Evolutionary conservation across 2,113 vertebrate species (phyloP).

Genomic region (Stictonetta naevosa): DNA sequence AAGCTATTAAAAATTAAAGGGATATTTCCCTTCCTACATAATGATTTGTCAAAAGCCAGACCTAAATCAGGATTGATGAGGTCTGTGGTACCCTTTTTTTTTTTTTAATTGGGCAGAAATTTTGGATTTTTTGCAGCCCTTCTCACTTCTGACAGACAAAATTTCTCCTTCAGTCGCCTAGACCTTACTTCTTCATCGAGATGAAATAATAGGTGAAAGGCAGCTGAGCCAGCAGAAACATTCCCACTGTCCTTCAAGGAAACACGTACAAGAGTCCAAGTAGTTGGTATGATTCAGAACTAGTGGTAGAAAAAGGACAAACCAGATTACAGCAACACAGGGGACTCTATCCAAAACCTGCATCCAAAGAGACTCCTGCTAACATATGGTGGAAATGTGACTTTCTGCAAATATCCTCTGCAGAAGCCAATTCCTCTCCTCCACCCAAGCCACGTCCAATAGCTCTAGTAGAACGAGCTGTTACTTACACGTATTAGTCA

Average conservation of each 20-base stretch:
- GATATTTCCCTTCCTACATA: conserved; percentile 60
- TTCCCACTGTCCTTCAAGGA: conserved; percentile 54
- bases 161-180: conserved; percentile 8
- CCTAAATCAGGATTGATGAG: conserved; percentile 45
- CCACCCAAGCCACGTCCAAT: conserved; percentile 70
- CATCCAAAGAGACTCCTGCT: conserved; percentile 74
- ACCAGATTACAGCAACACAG: conserved; percentile 70
- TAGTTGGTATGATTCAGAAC: conserved; percentile 68
- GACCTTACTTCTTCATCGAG: not conserved
- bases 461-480: conserved; percentile 64
- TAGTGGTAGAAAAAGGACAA: conserved; percentile 67
- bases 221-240: conserved; percentile 60
- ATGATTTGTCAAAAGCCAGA: conserved; percentile 56
- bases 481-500: conserved; percentile 70
- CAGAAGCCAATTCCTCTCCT: conserved; percentile 73
- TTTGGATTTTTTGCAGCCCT: not conserved
- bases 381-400: conserved; percentile 78
- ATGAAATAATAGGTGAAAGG: conserved; percentile 30
- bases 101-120: not conserved
- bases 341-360: conserved; percentile 72
- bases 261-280: conserved; percentile 46
- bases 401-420: conserved; percentile 76
- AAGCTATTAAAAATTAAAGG: conserved; percentile 70
- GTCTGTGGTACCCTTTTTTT: not conserved
- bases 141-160: not conserved